Conservation (phyloP, 2,888 invertebrate genomes). For the Hypomecis atomaria region DNA sequence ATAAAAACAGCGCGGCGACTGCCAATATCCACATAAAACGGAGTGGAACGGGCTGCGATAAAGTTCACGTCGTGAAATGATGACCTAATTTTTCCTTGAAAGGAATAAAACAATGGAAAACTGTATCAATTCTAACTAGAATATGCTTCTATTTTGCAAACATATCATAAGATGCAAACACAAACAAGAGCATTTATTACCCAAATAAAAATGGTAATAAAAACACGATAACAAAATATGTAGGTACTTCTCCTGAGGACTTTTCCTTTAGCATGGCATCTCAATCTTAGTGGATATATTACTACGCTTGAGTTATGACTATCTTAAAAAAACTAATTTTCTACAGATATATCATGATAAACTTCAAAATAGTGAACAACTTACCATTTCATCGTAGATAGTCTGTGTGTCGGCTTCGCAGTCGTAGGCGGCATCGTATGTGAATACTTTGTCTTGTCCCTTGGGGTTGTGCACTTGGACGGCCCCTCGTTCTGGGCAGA, state of each 20-base stretch:
- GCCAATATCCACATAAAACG: conserved; percentile 35
- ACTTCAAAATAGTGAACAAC: conserved; percentile 34
- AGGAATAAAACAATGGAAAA: conserved; percentile 34
- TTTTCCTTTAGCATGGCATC: no score
- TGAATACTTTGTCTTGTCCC: conserved; percentile 96
- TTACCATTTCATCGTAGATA: conserved; percentile 96
- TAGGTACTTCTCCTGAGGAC: no score
- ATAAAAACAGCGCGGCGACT: conserved; percentile 33
- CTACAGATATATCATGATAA: no score
- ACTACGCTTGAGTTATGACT: no score
- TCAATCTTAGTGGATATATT: no score
- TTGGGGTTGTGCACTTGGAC: conserved; percentile 96
- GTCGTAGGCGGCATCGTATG: conserved; percentile 99
- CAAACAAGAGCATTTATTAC: no score
- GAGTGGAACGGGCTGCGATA: conserved; percentile 30
- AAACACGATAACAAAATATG: no score
- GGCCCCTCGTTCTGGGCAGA: conserved; percentile 93
- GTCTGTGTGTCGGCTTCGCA: conserved; percentile 94
- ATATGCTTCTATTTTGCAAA: neutral
- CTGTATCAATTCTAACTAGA: conserved; percentile 2
- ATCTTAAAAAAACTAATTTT: no score
- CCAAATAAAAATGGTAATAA: no score
- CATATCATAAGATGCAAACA: neutral
- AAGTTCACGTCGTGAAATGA: conserved; percentile 24
- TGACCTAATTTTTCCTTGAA: conserved; percentile 44